Evolutionary conservation across 2,888 invertebrate species (phyloP).

Genomic region (Galeopsomyia nigrocyanea): DNA sequence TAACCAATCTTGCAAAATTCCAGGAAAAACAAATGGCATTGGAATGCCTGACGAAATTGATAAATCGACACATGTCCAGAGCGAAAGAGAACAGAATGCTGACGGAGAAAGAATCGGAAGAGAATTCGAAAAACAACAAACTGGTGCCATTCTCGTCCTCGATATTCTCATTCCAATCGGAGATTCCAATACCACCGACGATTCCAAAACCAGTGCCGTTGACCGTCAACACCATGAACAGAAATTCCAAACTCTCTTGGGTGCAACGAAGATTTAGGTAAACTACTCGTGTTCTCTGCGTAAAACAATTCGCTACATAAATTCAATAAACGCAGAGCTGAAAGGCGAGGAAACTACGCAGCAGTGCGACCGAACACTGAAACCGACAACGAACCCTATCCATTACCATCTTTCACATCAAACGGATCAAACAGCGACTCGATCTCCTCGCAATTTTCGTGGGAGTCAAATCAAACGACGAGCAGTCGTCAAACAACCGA

Average conservation of each 20-base stretch:
- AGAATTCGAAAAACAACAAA: slow-evolving; percentile 10
- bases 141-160: slow-evolving; percentile 17
- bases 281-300: slow-evolving; percentile 4
- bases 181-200: slow-evolving; percentile 26
- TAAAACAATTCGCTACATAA: neutral
- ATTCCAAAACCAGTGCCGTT: slow-evolving; percentile 23
- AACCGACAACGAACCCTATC: slow-evolving; percentile 26
- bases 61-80: slow-evolving; percentile 53
- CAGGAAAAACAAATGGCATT: slow-evolving; percentile 59
- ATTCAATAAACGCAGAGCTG: slow-evolving; percentile 39
- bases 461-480: slow-evolving; percentile 28
- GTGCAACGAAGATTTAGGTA: slow-evolving; percentile 47
- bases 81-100: slow-evolving; percentile 11
- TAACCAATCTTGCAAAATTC: too few relatives aligned
- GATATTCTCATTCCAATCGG: slow-evolving; percentile 22
- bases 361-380: slow-evolving; percentile 21
- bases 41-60: slow-evolving; percentile 55
- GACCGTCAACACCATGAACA: slow-evolving; percentile 22
- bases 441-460: slow-evolving; percentile 22
- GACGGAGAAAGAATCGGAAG: slow-evolving; percentile 8
- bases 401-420: slow-evolving; percentile 10
- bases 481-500: slow-evolving; percentile 4
- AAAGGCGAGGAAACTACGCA: slow-evolving; percentile 45
- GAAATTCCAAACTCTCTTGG: slow-evolving; percentile 42
- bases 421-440: neutral